Evolutionary conservation across 2,113 vertebrate genomes (phyloP).

Genomic region (Microcebus griseorufus): DNA sequence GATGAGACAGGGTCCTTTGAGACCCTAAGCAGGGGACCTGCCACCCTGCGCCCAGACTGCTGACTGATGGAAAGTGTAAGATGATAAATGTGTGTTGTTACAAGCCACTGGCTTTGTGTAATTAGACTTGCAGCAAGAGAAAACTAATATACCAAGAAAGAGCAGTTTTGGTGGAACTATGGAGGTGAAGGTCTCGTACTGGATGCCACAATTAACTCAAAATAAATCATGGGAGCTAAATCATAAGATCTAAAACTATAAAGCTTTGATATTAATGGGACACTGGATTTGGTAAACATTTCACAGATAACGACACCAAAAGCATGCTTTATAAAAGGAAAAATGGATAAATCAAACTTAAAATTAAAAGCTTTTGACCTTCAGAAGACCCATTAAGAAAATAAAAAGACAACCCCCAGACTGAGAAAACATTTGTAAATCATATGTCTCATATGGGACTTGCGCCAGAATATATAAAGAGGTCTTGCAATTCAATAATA

Average conservation of each 20-base stretch:
- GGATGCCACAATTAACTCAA: neutral
- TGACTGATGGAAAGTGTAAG: neutral
- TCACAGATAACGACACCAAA: neutral
- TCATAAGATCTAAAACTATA: neutral
- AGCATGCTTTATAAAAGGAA: neutral
- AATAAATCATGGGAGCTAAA: neutral
- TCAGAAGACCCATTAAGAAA: neutral
- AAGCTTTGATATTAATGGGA: neutral
- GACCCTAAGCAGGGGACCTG: too few relatives aligned
- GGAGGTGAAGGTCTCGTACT: neutral
- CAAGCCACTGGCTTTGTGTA: neutral
- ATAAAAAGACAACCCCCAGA: neutral
- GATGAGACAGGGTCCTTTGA: neutral
- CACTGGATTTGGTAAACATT: neutral
- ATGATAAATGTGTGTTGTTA: neutral
- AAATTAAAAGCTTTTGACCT: neutral
- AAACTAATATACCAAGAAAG: neutral
- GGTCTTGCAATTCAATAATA: neutral
- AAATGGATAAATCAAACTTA: neutral
- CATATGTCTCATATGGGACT: neutral
- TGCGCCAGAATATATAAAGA: neutral
- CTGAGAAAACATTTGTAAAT: neutral
- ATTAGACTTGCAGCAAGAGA: neutral
- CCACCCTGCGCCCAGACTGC: neutral
- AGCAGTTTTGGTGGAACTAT: neutral